phyloP scores from a whole-genome alignment of 2,888 invertebrate species.

The Neocrepidodera transversa region DNA sequence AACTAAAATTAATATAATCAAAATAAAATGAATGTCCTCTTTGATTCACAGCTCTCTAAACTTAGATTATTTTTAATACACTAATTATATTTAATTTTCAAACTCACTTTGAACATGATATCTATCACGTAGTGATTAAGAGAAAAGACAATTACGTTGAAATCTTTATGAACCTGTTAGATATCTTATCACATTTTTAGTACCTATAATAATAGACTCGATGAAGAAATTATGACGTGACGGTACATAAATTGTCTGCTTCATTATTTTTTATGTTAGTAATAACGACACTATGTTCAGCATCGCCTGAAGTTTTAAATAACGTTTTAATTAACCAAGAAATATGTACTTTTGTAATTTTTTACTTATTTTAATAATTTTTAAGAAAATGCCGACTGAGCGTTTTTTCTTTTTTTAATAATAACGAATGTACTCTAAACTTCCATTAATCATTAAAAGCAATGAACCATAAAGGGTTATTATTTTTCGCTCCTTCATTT shows the following conservation, averaged over 20 bases:
- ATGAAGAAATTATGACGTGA: not conserved
- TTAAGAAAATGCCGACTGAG: too few relatives aligned
- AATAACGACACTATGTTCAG: not conserved
- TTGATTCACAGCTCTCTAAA: too few relatives aligned
- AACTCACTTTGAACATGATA: not conserved
- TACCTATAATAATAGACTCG: not conserved
- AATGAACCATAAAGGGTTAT: constrained; percentile 3
- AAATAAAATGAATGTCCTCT: too few relatives aligned
- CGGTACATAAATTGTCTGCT: not conserved
- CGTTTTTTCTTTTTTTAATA: too few relatives aligned
- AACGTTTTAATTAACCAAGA: too few relatives aligned
- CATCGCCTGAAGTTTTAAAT: not conserved
- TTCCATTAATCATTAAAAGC: constrained; percentile 8
- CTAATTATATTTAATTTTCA: too few relatives aligned
- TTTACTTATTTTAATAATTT: too few relatives aligned
- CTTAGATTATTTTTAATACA: too few relatives aligned
- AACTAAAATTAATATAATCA: too few relatives aligned
- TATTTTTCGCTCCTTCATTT: not conserved
- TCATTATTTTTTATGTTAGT: not conserved
- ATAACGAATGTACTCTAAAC: not conserved
- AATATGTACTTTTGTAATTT: too few relatives aligned
- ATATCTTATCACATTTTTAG: constrained; percentile 1
- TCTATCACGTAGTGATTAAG: not conserved
- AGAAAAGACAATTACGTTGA: constrained; percentile 1
- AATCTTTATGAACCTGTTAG: not conserved